Evolutionary conservation across 1,140 invertebrate genomes (phyloP), one percentile per base, ranked within the genome.

Genomic region (Bombus breviceps): DNA sequence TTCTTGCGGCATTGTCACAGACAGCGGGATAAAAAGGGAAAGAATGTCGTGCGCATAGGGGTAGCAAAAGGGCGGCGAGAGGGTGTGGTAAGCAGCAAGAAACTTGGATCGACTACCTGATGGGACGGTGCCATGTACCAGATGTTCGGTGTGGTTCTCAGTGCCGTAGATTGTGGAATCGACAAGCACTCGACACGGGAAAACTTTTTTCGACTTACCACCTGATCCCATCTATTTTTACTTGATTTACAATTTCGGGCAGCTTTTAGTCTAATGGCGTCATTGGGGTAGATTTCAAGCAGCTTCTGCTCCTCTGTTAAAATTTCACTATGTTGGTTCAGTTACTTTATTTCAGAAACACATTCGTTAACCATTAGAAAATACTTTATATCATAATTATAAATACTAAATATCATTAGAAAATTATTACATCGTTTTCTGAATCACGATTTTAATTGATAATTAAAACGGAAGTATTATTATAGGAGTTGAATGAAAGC

Each of bases 21-120:
- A 69, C 75, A 43, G 66, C 22, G 71, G 74, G 74, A 57, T 79
- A 86, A 87, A 83, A 85, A 90, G 81, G 78, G 83, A 86, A 91
- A 90, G 81, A 91, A 91, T 91, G 90, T 88, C 83, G 88, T 53
- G 83, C 68, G 43, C 34, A 18, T 25, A 39, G 32, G 41, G 57
- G 37, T 68, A 78, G 76, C 22, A n/a, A 43, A 37, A 18, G 37
- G n/a, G 22, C 12, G 47, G 41, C 3, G 22, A 18, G 18, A 71
- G 80, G 62, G 80, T 83, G 82, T 57, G 77, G 78, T 86, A 85
- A 88, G 86, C 81, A 83, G 88, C 85, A 88, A 91, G 89, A 91
- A 90, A 90, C 78, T 73, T 43, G 89, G 78, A 88, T 88, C 89
- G 86, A 91, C 83, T 90, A 82, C 80, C 72, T 86, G 86, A 83